A percentile compares a stretch with the other conserved stretches of the same genome.
These are phyloP conservation scores for Glossosoma conforme DNA, from an alignment of 1,140 invertebrate species.

Conservation along the genomic window DNA sequence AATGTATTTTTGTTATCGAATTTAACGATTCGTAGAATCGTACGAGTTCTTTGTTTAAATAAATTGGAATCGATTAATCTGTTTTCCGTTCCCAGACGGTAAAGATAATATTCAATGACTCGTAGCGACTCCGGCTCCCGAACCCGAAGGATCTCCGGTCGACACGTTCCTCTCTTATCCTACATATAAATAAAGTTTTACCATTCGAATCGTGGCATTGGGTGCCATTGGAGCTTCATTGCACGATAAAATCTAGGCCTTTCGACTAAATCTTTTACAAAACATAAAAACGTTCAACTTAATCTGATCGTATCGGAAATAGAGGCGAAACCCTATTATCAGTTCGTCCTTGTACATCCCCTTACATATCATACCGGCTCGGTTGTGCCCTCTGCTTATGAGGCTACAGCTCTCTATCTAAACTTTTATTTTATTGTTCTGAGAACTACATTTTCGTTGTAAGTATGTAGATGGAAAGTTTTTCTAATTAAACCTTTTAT, in stretches of 20 bases:
- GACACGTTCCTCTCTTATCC: slow-evolving; percentile 9
- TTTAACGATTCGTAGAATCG: no score
- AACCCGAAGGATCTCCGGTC: not conserved
- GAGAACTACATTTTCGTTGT: no score
- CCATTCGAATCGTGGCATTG: not conserved
- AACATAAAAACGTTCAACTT: slow-evolving; percentile 26
- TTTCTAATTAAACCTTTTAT: no score
- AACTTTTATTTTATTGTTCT: no score
- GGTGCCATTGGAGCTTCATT: slow-evolving; percentile 9
- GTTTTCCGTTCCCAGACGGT: not conserved
- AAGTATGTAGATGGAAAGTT: no score
- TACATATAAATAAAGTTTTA: slow-evolving; percentile 5
- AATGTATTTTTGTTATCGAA: no score
- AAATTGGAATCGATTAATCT: slow-evolving; percentile 7
- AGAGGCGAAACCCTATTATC: slow-evolving; percentile 18
- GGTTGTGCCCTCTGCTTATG: slow-evolving; percentile 1
- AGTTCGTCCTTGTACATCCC: no score
- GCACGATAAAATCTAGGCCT: slow-evolving; percentile 23
- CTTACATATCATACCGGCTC: slow-evolving; percentile 6
- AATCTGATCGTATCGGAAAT: slow-evolving; percentile 25
- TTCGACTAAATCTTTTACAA: slow-evolving; percentile 25
- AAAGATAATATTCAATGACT: slow-evolving; percentile 1
- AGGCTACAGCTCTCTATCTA: no score
- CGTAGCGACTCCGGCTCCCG: not conserved
- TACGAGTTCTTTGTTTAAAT: slow-evolving; percentile 2